These are phyloP conservation scores for Teleiodes luculella DNA, from an alignment of 2,888 invertebrate genomes.

Conservation along the genomic window DNA sequence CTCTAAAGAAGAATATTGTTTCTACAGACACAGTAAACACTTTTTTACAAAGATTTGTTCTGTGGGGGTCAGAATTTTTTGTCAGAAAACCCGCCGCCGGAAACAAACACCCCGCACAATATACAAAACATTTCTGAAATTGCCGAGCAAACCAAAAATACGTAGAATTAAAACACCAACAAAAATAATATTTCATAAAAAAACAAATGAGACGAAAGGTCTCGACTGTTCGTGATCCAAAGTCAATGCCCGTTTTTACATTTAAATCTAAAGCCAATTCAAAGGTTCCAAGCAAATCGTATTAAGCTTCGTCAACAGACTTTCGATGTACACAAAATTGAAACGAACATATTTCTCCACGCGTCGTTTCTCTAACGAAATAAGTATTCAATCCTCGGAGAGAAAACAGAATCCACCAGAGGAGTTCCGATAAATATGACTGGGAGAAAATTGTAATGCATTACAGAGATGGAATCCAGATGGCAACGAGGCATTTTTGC, in stretches of 20 bases:
- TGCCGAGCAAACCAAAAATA: too few relatives aligned
- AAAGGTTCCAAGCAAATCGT: conserved; percentile 18
- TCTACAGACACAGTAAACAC: too few relatives aligned
- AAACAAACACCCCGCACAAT: too few relatives aligned
- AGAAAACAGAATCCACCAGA: conserved; percentile 48
- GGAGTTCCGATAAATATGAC: conserved; percentile 49
- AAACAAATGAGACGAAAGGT: too few relatives aligned
- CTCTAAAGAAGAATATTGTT: too few relatives aligned
- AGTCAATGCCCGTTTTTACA: conserved; percentile 2
- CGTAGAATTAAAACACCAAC: too few relatives aligned
- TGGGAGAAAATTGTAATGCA: conserved; percentile 49
- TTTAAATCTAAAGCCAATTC: conserved; percentile 8
- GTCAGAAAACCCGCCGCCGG: too few relatives aligned
- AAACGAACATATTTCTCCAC: conserved; percentile 48
- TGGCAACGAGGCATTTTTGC: conserved; percentile 40
- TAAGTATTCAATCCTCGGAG: conserved; percentile 44
- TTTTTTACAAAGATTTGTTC: too few relatives aligned
- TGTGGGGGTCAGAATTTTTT: too few relatives aligned
- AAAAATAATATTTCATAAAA: too few relatives aligned
- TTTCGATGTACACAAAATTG: conserved; percentile 51
- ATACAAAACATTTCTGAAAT: too few relatives aligned
- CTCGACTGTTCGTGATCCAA: background rate
- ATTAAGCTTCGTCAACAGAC: conserved; percentile 45
- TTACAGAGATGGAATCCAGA: conserved; percentile 51
- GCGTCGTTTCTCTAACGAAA: conserved; percentile 54